Base-by-base conservation (phyloP, 2,113 vertebrate genomes). In the Xyrauchen texanus region DNA sequence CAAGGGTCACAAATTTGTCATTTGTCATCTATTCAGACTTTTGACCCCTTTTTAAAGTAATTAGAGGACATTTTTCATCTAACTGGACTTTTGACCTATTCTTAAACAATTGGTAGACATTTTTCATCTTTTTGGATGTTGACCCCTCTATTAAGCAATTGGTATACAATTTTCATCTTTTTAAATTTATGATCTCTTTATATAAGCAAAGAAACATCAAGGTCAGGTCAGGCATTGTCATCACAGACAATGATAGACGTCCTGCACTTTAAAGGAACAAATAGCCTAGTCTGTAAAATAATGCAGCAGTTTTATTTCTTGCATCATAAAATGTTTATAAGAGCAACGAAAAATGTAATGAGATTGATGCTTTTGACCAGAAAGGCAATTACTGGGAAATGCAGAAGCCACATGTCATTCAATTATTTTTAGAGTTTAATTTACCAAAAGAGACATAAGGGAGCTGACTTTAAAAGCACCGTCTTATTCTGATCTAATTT, bases 1-100 rank as follows among this genome's bases (percentile, higher is more conserved):
- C 66, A 62, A 34, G 76, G 91, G 90, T 90, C 88, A 91, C 84
- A 65, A 79, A 87, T 68, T 42, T 12, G 8, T 62, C 42, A 63
- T 52, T 73, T 73, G 16, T 61, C 70, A 61, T 72, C 45, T 61
- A 12, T 61, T 47, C 21, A 21, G 44, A 61, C 45, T 44, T 51
- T 52, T 60, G 70, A 44, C 73, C 13, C 21, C n/a, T 6, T 21
- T 74, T 49, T 62, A 8, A 7, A 62, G 10, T n/a, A 63, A 61
- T 16, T 49, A 34, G 21, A 34, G 57, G 58, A 63, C 46, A 51
- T 49, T 63, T 74, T 62, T 72, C 69, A 72, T 72, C 69, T 72
- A 3, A 34, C 21, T 34, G 21, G 21, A 34, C 21, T 46, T 72
- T 72, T 72, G 53, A 72, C 52, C 53, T 2, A n/a, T 72, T 70